Evolutionary conservation across 2,888 invertebrate species (phyloP).

Genomic region (Eubasilissa splendida): DNA sequence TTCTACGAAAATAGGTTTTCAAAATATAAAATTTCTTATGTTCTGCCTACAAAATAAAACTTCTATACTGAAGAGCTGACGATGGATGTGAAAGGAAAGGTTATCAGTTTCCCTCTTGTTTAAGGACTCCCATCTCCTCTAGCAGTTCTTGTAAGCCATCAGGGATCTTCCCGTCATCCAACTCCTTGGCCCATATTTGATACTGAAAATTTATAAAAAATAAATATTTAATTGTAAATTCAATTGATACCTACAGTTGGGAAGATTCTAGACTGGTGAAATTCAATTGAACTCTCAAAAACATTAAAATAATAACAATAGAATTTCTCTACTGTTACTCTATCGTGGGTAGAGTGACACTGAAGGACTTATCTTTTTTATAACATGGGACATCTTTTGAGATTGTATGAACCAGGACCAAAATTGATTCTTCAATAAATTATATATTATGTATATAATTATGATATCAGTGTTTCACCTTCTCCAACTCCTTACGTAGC

Average conservation of each 20-base stretch:
- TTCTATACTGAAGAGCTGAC: background rate
- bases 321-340: too few relatives aligned
- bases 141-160: slow-evolving; percentile 84
- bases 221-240: slow-evolving; percentile 15
- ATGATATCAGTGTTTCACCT: slow-evolving; percentile 71
- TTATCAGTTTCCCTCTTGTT: slow-evolving; percentile 74
- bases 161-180: slow-evolving; percentile 86
- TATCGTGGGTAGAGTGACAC: too few relatives aligned
- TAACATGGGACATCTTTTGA: background rate
- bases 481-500: slow-evolving; percentile 90
- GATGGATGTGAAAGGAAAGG: background rate
- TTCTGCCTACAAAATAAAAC: background rate
- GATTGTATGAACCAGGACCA: background rate
- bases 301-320: too few relatives aligned
- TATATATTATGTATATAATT: too few relatives aligned
- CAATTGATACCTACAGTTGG: background rate
- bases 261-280: too few relatives aligned
- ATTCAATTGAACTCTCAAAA: too few relatives aligned
- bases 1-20: too few relatives aligned
- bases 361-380: too few relatives aligned
- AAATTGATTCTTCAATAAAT: background rate
- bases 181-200: slow-evolving; percentile 84
- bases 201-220: slow-evolving; percentile 74
- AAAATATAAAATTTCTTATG: background rate
- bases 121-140: slow-evolving; percentile 82